Base-by-base conservation (phyloP, 2,888 invertebrate species). In the Lamellibrachia satsuma region DNA sequence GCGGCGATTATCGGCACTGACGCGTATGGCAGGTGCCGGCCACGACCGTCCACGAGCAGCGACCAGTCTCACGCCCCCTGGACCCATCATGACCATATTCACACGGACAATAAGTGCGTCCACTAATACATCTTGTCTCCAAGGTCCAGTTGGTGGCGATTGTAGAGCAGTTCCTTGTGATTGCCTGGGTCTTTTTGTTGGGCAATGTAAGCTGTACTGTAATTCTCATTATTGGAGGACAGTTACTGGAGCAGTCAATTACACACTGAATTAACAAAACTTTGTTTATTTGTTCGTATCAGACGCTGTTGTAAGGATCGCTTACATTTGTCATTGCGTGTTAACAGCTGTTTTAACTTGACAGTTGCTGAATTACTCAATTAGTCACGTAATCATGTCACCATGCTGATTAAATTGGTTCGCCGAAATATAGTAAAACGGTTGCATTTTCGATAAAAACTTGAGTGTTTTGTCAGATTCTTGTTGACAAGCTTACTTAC, bases 371-470 rank as follows among this genome's bases (percentile, higher is more conserved):
- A 15, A 57, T 75, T 22, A 75, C 7, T 6, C 75, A 75, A 75
- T 75, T 75, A 75, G 75, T 15, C 75, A 75, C 22, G 75, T 75
- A 75, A 75, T 75, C 75, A n/a, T 75, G 75, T 75, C 75, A 75
- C 75, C 75, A 75, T 22, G 22, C 22, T 22, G 75, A 75, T 75
- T 75, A 75, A 0, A 75, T 75, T 75, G 15, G 75, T 22, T 75
- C n/a, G 75, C 75, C 11, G 22, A 15, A 75, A 75, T 75, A n/a
- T n/a, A n/a, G 55, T 3, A 9, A 55, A 55, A 55, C 55, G 9
- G 55, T 75, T 22, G 22, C 60, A 15, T 22, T 11, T 75, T 22
- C 75, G 75, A 75, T 22, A 75, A 75, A 22, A 15, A 22, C 39
- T 39, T 39, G 11, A 22, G 22, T 6, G 22, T 55, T 55, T 75